phyloP scores from a whole-genome alignment of 2,888 invertebrate species.

The Drosophila percnosoma region DNA sequence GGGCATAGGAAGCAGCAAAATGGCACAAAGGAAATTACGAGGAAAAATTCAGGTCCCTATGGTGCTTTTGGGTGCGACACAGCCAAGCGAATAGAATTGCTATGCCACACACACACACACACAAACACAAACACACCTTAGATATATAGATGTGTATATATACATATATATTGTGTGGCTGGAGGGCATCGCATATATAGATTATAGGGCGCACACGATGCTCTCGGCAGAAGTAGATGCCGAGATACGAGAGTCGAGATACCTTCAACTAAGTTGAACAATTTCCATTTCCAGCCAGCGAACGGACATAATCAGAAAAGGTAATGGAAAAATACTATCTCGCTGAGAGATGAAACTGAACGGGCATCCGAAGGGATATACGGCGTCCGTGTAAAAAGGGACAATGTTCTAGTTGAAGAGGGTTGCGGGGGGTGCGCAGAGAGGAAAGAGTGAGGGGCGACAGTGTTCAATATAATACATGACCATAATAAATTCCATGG shows the following conservation, averaged over 20 bases:
- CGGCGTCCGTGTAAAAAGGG: conserved; percentile 46
- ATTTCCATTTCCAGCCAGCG: conserved; percentile 2
- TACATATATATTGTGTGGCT: conserved; percentile 34
- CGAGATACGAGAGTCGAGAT: conserved; percentile 61
- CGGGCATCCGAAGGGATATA: conserved; percentile 31
- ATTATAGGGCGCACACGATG: conserved; percentile 66
- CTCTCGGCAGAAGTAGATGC: conserved; percentile 45
- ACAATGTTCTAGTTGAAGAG: conserved; percentile 22
- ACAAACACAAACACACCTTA: conserved; percentile 1
- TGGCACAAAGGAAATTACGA: conserved; percentile 75
- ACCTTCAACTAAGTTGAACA: conserved; percentile 30
- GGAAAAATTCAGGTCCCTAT: conserved; percentile 80
- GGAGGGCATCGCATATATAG: conserved; percentile 68
- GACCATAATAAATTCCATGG: conserved; percentile 78
- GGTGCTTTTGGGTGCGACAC: conserved; percentile 77
- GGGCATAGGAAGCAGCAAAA: conserved; percentile 26
- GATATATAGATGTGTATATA: conserved; percentile 19
- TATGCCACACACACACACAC: conserved; percentile 32
- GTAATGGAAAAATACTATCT: conserved; percentile 73
- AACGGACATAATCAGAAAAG: conserved; percentile 67
- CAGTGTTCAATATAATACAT: conserved; percentile 76
- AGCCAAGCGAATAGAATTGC: conserved; percentile 60
- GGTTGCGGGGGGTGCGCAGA: conserved; percentile 1
- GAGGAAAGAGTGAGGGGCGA: conserved; percentile 9
- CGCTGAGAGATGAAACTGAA: neutral